A percentile compares a stretch with the other conserved stretches of the same genome.
Evolutionary conservation across 2,113 vertebrate species (phyloP).

Genomic region (Campylomormyrus tamandua): DNA sequence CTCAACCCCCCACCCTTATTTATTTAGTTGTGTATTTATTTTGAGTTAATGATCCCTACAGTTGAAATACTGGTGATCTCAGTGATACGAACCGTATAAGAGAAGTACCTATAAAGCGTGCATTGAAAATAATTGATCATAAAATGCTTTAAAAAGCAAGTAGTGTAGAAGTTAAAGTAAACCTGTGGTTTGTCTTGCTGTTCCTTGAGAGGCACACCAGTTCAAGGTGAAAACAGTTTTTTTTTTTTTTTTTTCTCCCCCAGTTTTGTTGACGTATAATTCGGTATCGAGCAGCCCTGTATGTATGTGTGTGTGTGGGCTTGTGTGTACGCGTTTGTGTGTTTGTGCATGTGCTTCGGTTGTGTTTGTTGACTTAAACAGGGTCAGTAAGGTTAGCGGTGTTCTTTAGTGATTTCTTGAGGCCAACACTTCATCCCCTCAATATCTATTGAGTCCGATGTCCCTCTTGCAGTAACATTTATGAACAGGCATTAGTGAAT

Average conservation of each 20-base stretch:
- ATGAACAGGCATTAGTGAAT: slow-evolving; percentile 11
- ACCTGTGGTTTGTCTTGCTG: slow-evolving; percentile 87
- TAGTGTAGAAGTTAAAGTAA: slow-evolving; percentile 61
- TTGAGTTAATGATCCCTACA: slow-evolving; percentile 78
- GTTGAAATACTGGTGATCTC: slow-evolving; percentile 78
- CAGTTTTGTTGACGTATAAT: neutral
- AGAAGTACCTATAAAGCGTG: neutral
- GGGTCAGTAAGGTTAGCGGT: neutral
- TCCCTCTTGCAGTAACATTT: slow-evolving; percentile 6
- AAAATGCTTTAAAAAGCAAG: slow-evolving; percentile 21
- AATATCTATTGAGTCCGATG: neutral
- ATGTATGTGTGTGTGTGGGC: neutral
- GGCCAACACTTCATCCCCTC: neutral
- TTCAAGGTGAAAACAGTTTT: slow-evolving; percentile 46
- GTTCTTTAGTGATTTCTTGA: neutral
- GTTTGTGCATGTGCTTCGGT: neutral
- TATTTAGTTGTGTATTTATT: neutral
- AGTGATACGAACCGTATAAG: slow-evolving; percentile 26
- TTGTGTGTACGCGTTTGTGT: neutral
- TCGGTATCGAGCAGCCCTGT: neutral
- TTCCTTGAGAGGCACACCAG: slow-evolving; percentile 86
- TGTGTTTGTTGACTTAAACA: slow-evolving; percentile 19
- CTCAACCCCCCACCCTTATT: neutral
- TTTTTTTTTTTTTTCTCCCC: slow-evolving; percentile 7
- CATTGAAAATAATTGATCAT: neutral